Evolutionary conservation across 1,140 invertebrate species (phyloP).

Genomic region (Ceratosolen solmsi): DNA sequence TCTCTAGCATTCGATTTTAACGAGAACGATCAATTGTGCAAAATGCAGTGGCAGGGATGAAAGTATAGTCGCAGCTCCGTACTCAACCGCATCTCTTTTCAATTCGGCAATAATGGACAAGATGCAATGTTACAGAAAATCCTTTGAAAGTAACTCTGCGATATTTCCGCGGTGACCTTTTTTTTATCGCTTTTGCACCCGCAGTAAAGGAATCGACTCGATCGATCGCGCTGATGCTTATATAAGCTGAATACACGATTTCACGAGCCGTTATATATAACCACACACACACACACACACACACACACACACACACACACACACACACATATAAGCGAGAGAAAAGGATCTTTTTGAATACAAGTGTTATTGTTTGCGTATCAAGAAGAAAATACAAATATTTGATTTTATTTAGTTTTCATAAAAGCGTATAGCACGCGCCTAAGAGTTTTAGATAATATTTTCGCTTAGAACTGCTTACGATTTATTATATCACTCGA

Average conservation of each 20-base stretch:
- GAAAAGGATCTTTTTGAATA: not conserved
- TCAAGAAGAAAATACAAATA: not conserved
- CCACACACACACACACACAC: too few species aligned
- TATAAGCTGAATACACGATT: constrained; percentile 22
- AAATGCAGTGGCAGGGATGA: not conserved
- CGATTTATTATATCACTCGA: too few species aligned
- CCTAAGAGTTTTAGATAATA: too few species aligned
- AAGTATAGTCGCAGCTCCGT: not conserved
- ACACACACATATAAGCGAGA: not conserved
- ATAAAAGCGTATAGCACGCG: too few species aligned
- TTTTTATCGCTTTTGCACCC: not conserved
- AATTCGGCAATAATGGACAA: constrained; percentile 17
- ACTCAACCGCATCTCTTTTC: not conserved
- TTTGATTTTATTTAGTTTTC: not conserved
- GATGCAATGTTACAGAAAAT: not conserved
- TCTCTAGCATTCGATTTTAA: constrained; percentile 11
- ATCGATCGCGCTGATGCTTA: constrained; percentile 9
- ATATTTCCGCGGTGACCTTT: not conserved
- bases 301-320: too few species aligned
- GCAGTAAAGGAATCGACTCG: not conserved
- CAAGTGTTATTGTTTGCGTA: too few species aligned
- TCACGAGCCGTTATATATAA: not conserved
- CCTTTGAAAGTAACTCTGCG: not conserved
- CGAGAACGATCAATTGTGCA: not conserved
- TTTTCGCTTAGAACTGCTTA: too few species aligned